Evolutionary conservation across 2,797 vertebrate genomes (phyloP).

Genomic region (Enteromius argenteus): DNA sequence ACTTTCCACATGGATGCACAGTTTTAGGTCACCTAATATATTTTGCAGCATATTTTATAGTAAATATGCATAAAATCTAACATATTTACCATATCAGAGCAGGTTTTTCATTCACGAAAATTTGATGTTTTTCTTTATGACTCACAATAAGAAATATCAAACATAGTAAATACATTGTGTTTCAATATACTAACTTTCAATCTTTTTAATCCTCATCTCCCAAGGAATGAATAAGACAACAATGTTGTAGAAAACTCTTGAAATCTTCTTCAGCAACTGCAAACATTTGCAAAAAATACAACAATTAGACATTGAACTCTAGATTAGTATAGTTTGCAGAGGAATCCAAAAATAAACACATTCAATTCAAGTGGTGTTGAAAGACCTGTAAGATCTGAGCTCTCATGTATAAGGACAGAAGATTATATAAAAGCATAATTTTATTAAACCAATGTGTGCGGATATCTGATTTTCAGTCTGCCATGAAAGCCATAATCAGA

Average conservation of each 20-base stretch:
- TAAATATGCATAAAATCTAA: neutral
- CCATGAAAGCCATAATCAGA: constrained; percentile 66
- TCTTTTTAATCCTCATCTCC: constrained; percentile 99
- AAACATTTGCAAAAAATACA: constrained; percentile 6
- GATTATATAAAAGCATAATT: neutral
- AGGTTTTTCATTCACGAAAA: neutral
- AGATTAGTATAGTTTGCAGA: constrained; percentile 4
- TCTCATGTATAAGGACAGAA: neutral
- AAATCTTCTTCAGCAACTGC: constrained; percentile 92
- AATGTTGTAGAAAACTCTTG: constrained; percentile 90
- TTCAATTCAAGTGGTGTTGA: neutral
- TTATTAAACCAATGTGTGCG: constrained; percentile 42
- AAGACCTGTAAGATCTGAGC: neutral
- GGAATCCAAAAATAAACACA: neutral
- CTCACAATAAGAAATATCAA: neutral
- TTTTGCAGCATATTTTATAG: neutral
- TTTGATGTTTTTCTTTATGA: neutral
- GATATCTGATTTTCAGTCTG: constrained; percentile 69
- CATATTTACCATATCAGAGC: neutral
- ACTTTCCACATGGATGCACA: neutral
- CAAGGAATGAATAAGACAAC: constrained; percentile 94
- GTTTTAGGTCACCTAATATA: neutral
- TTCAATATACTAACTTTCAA: constrained; percentile 88
- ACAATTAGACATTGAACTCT: neutral
- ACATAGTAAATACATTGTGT: neutral